These are phyloP conservation scores for Tiaroga cobitis DNA, from an alignment of 2,797 vertebrate genomes.

Conservation along the genomic window DNA sequence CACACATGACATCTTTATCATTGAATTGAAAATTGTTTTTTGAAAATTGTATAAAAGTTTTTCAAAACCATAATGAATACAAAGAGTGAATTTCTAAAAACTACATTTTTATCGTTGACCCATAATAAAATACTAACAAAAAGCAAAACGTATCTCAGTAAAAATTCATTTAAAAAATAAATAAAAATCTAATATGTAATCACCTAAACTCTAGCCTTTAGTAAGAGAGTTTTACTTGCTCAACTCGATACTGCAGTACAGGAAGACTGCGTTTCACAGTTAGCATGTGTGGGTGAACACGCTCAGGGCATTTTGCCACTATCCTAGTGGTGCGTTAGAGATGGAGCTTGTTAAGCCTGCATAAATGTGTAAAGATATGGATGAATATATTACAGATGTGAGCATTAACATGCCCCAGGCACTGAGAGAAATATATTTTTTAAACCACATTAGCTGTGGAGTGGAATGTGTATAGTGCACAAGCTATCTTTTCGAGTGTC, in stretches of 20 bases:
- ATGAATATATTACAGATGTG: slow-evolving; percentile 76
- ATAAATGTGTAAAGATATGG: slow-evolving; percentile 71
- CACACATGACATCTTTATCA: not conserved
- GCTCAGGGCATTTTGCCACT: slow-evolving; percentile 77
- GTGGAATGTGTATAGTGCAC: slow-evolving; percentile 54
- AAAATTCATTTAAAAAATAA: not conserved
- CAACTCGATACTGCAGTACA: slow-evolving; percentile 46
- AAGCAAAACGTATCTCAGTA: not conserved
- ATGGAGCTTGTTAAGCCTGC: slow-evolving; percentile 78
- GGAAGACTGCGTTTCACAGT: slow-evolving; percentile 67
- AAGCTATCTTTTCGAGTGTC: slow-evolving; percentile 46
- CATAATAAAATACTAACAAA: not conserved
- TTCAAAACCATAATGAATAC: not conserved
- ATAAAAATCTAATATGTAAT: slow-evolving; percentile 36
- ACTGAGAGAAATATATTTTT: slow-evolving; percentile 49
- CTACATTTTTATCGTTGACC: not conserved
- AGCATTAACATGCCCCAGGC: slow-evolving; percentile 53
- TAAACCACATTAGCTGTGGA: slow-evolving; percentile 58
- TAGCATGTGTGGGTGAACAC: slow-evolving; percentile 79
- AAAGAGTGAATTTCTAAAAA: not conserved
- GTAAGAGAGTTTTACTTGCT: slow-evolving; percentile 46
- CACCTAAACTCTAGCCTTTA: slow-evolving; percentile 31
- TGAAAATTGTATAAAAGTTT: not conserved
- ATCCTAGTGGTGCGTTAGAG: slow-evolving; percentile 77
- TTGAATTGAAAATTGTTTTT: not conserved